Conservation (phyloP, 2,888 invertebrate species). For the Sturmia bella region DNA sequence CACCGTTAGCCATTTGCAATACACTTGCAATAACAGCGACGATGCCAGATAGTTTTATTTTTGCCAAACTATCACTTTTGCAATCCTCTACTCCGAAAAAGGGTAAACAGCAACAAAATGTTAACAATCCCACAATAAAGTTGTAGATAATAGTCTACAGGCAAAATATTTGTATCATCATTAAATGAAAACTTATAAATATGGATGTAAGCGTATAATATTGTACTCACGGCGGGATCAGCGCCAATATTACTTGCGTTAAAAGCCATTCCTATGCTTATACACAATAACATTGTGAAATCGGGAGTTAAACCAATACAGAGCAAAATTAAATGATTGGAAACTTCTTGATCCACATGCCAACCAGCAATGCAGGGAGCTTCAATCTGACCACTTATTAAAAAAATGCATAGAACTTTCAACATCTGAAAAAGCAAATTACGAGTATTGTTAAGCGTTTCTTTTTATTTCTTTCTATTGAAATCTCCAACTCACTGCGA, state of each 20-base stretch:
- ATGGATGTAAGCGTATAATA: background rate
- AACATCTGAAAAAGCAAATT: conserved; percentile 21
- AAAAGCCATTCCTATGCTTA: conserved; percentile 38
- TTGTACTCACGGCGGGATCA: conserved; percentile 65
- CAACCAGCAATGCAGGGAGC: conserved; percentile 58
- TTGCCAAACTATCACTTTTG: conserved; percentile 49
- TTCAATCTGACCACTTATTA: conserved; percentile 30
- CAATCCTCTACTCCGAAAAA: conserved; percentile 52
- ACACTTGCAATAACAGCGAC: conserved; percentile 54
- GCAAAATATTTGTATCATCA: background rate
- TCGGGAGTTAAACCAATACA: conserved; percentile 42
- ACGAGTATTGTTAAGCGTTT: too few relatives aligned
- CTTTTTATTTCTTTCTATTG: background rate
- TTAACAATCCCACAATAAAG: conserved; percentile 58
- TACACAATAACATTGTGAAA: conserved; percentile 34
- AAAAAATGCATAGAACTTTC: conserved; percentile 43
- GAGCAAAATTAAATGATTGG: conserved; percentile 29
- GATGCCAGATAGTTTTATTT: conserved; percentile 52
- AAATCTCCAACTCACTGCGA: conserved; percentile 23
- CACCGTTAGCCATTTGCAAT: conserved; percentile 65
- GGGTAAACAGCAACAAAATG: conserved; percentile 32
- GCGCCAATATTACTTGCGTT: conserved; percentile 58
- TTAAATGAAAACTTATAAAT: background rate
- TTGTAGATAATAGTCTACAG: conserved; percentile 68
- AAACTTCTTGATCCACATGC: conserved; percentile 60